These are phyloP conservation scores for Megamerina dolium DNA, from an alignment of 2,888 invertebrate species.

Conservation along the genomic window DNA sequence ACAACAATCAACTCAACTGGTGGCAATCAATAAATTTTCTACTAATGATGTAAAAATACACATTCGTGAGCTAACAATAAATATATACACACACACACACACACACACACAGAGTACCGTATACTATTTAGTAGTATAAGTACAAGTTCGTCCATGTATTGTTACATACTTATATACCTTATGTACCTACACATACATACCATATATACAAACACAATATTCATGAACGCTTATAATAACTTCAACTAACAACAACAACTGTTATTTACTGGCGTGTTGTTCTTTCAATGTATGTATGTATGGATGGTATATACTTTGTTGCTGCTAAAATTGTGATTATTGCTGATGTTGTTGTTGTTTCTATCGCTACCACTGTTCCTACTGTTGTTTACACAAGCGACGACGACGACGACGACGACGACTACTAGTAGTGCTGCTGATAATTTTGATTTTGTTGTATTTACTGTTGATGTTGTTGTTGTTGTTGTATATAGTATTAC, in stretches of 20 bases:
- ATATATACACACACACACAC: not conserved
- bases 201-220: not conserved
- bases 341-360: not conserved
- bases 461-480: not conserved
- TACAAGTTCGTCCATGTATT: too few species aligned
- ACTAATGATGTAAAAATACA: constrained; percentile 4
- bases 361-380: not conserved
- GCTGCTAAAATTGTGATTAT: not conserved
- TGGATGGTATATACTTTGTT: too few species aligned
- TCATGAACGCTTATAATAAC: too few species aligned
- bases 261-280: not conserved
- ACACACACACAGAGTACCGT: not conserved
- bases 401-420: too few species aligned
- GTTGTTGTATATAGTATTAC: too few species aligned
- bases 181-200: too few species aligned
- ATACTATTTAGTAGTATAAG: too few species aligned
- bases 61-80: too few species aligned
- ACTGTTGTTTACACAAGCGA: too few species aligned
- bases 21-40: constrained; percentile 5
- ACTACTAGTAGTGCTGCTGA: not conserved
- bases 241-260: not conserved
- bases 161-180: too few species aligned
- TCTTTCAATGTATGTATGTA: too few species aligned
- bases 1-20: constrained; percentile 6
- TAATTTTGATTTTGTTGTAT: not conserved